These are phyloP conservation scores for Lophura nycthemera DNA, from an alignment of 2,113 vertebrate species.

Conservation along the genomic window DNA sequence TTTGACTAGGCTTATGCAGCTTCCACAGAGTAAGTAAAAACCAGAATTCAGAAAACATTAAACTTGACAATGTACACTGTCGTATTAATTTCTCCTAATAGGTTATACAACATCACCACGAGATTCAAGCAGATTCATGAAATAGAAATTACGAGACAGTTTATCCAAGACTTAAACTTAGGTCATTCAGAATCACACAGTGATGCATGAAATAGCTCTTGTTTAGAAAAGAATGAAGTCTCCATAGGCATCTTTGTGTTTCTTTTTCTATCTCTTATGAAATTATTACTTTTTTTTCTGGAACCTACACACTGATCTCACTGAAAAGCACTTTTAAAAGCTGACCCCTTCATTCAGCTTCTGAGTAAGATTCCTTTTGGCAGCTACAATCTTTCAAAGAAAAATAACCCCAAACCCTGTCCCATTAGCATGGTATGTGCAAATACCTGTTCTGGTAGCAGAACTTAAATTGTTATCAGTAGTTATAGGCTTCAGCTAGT, in stretches of 20 bases:
- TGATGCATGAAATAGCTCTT: accelerated
- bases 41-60: neutral
- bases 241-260: neutral
- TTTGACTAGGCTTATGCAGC: neutral
- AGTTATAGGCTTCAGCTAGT: neutral
- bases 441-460: neutral
- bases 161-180: neutral
- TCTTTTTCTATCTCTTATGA: neutral
- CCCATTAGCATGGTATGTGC: neutral
- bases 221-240: neutral
- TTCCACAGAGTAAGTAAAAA: neutral
- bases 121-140: neutral
- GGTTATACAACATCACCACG: accelerated
- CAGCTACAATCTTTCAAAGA: neutral
- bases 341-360: neutral
- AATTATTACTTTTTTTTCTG: neutral
- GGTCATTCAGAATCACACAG: neutral
- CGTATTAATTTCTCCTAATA: neutral
- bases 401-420: neutral
- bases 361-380: neutral
- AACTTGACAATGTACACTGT: neutral
- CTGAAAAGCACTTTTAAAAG: neutral
- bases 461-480: neutral
- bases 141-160: neutral
- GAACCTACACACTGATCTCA: neutral